These are phyloP conservation scores for Clamator glandarius DNA, from an alignment of 2,797 vertebrate species.

Conservation along the genomic window DNA sequence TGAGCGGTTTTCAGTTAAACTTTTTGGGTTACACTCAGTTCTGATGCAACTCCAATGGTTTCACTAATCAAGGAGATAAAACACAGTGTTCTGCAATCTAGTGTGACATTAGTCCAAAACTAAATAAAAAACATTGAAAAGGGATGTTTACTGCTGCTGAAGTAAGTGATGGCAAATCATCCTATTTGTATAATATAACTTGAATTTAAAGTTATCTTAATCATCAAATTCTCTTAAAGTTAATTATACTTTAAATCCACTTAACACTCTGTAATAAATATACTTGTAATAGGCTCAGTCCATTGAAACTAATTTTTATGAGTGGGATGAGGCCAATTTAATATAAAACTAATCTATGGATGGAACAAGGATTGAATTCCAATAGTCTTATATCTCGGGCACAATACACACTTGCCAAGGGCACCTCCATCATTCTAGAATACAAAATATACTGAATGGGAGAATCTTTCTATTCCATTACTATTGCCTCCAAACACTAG, in stretches of 20 bases:
- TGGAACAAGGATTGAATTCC: slow-evolving; percentile 38
- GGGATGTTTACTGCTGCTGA: background rate
- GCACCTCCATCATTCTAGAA: background rate
- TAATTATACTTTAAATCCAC: slow-evolving; percentile 60
- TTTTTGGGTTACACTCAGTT: background rate
- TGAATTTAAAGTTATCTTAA: slow-evolving; percentile 55
- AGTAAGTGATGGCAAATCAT: background rate
- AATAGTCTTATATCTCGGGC: slow-evolving; percentile 9
- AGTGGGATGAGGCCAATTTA: slow-evolving; percentile 21
- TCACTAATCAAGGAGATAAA: background rate
- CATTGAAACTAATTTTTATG: slow-evolving; percentile 61
- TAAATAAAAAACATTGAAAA: background rate
- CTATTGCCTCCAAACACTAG: background rate
- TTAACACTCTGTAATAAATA: slow-evolving; percentile 59
- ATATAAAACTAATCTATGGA: slow-evolving; percentile 43
- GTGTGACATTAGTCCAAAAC: background rate
- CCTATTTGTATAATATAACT: slow-evolving; percentile 33
- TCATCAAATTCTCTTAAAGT: slow-evolving; percentile 55
- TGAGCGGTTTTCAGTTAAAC: background rate
- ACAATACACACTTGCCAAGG: background rate
- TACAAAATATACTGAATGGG: background rate
- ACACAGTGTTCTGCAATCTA: background rate
- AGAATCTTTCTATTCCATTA: background rate
- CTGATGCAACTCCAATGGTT: background rate
- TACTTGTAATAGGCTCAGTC: slow-evolving; percentile 14